phyloP scores from a whole-genome alignment of 92 coral and sea anemone species.

The Phenganax stokvisi region DNA sequence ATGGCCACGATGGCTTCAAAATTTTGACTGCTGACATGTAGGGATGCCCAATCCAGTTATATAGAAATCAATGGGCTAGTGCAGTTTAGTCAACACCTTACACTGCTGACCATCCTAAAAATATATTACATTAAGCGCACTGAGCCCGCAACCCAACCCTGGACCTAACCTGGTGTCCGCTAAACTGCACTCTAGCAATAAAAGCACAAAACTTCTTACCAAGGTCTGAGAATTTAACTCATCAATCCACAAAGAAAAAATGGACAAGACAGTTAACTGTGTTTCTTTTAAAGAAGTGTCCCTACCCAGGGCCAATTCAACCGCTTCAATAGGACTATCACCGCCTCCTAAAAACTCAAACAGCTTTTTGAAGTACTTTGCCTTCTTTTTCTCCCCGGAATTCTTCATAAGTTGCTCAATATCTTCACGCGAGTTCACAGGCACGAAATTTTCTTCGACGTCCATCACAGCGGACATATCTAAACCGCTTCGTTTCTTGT shows the following conservation, averaged over 20 bases:
- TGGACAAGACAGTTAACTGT: constrained; percentile 57
- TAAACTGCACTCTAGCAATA: no score
- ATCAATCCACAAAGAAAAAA: constrained; percentile 27
- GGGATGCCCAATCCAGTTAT: no score
- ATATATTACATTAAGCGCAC: no score
- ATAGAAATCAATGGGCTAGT: no score
- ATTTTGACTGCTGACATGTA: no score
- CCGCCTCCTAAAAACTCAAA: constrained; percentile 70
- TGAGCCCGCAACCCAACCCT: no score
- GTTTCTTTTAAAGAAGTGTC: constrained; percentile 67
- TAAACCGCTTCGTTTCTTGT: background rate
- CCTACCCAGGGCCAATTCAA: constrained; percentile 72
- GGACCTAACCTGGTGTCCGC: no score
- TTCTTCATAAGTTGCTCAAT: background rate
- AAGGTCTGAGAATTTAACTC: background rate
- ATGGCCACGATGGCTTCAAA: no score
- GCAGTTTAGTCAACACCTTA: no score
- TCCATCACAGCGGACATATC: constrained; percentile 18
- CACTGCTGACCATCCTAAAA: no score
- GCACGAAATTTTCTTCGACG: constrained; percentile 20
- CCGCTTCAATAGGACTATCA: constrained; percentile 83
- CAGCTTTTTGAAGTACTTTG: constrained; percentile 51
- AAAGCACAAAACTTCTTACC: background rate
- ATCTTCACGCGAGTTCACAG: constrained; percentile 18
- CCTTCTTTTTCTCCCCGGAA: constrained; percentile 48